Evolutionary conservation across 2,113 vertebrate genomes (phyloP), one percentile per base, ranked within the genome.

Genomic region (Dryoscopus gambensis): DNA sequence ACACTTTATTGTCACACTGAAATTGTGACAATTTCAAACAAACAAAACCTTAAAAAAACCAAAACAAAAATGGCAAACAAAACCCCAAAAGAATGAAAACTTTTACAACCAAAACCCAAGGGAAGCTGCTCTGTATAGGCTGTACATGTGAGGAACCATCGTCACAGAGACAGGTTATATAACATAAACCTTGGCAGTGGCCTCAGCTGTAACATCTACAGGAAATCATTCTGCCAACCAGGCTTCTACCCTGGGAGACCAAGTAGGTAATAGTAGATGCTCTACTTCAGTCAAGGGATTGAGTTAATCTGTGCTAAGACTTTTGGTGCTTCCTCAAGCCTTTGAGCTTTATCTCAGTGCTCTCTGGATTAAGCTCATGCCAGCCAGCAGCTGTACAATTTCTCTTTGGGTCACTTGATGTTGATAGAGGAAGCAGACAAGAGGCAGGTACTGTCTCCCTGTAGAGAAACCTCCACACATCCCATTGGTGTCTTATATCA

Each of bases 301-400:
- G 92, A 89, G 88, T 69, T 96, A 96, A 97, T 96, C 96, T 93
- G 79, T 93, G 79, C 83, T 96, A 96, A 96, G 83, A 46, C 68
- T 80, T 95, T 67, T 75, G 85, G 93, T 95, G 68, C 88, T 96
- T 93, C 90, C 83, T 94, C 83, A 87, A 96, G 92, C 83, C 90
- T 63, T 49, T 95, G 85, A 91, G 90, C 88, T 90, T 96, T 95
- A 93, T 89, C 73, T 86, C 52, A 52, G 63, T 22, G 42, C 52
- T 71, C 85, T 59, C 60, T 89, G 85, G 55, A 67, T 65, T 96
- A 87, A 77, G 75, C 33, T 90, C 42, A 74, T 22, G n/a, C 52
- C 50, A 70, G 39, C 27, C 55, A 92, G 75, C 67, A 94, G 70
- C 56, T 79, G 11, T 57, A 85, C 63, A 39, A 53, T 35, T 78